Percentiles rank a stretch among this genome's conserved stretches.
Evolutionary conservation across 2,113 vertebrate genomes (phyloP).

Genomic region (Motacilla alba): DNA sequence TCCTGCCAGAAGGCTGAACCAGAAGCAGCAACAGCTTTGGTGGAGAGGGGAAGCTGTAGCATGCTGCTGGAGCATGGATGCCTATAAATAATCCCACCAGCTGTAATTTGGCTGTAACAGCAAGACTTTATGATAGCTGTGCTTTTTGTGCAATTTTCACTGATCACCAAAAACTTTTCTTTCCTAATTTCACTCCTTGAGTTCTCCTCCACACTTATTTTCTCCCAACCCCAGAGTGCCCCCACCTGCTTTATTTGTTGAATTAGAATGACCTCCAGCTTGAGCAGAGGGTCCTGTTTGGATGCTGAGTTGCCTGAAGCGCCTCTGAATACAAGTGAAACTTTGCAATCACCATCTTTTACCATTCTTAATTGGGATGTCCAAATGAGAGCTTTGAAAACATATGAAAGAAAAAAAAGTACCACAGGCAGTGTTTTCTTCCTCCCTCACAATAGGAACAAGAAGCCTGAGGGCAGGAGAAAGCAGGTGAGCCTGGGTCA

Average conservation of each 20-base stretch:
- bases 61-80: background rate
- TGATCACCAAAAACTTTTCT: background rate
- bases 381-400: background rate
- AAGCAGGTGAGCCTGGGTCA: background rate
- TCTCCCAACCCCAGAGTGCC: background rate
- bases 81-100: background rate
- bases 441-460: background rate
- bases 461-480: background rate
- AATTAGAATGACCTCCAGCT: background rate
- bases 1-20: background rate
- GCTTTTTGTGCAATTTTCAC: slow-evolving; percentile 35
- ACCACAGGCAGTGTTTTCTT: background rate
- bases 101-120: background rate
- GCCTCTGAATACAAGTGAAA: background rate
- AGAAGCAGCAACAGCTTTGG: background rate
- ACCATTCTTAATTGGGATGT: background rate
- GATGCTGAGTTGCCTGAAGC: background rate
- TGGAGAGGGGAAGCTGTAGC: background rate
- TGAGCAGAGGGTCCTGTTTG: background rate
- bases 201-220: background rate
- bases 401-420: background rate
- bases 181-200: background rate
- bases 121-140: background rate
- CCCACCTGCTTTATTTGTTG: background rate
- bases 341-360: background rate